Evolutionary conservation across 2,113 vertebrate genomes (phyloP).

Genomic region (Psettodes erumei): DNA sequence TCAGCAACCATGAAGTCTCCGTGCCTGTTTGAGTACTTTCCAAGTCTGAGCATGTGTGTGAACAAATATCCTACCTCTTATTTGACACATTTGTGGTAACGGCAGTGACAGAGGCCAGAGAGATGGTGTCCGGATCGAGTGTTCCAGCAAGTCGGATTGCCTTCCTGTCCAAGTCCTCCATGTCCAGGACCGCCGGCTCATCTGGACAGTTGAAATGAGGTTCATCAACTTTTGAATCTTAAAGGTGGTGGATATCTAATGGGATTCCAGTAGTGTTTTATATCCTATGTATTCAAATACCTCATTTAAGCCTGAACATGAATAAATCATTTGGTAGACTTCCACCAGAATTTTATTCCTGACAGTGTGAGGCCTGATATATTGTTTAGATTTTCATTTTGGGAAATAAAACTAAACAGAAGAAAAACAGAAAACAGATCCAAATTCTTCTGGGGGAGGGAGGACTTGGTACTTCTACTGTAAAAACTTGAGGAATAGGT

Average conservation of each 20-base stretch:
- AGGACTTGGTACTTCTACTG: no score
- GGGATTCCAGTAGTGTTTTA: background rate
- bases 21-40: background rate
- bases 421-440: no score
- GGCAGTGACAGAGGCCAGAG: slow-evolving; percentile 94
- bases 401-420: no score
- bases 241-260: background rate
- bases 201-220: slow-evolving; percentile 76
- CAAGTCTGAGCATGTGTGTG: background rate
- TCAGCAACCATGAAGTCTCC: background rate
- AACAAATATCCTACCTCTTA: slow-evolving; percentile 85
- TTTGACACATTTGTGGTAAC: slow-evolving; percentile 99
- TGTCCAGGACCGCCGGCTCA: slow-evolving; percentile 91
- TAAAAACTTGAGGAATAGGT: background rate
- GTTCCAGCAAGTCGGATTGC: slow-evolving; percentile 83
- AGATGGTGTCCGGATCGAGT: slow-evolving; percentile 91
- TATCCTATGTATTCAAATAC: background rate
- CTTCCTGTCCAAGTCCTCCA: slow-evolving; percentile 90
- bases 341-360: background rate
- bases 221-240: background rate
- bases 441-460: background rate
- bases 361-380: background rate
- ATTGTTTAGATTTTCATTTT: background rate
- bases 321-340: background rate
- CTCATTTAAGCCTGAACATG: background rate